Conservation (phyloP, 2,797 vertebrate genomes). For the Pipistrellus pygmaeus region DNA sequence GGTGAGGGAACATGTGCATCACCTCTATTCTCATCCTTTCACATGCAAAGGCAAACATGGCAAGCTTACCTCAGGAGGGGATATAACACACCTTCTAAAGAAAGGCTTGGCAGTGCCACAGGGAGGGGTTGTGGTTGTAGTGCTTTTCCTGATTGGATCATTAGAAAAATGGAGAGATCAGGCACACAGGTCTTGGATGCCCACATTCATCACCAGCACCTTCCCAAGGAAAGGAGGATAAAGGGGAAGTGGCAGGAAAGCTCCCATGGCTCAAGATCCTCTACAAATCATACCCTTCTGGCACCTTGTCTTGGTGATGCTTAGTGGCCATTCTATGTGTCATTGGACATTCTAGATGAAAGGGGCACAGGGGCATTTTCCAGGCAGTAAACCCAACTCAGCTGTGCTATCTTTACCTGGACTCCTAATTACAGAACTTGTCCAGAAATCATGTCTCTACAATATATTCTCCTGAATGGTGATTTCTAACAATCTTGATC, state of each 20-base stretch:
- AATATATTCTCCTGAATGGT: background rate
- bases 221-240: background rate
- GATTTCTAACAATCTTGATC: background rate
- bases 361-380: background rate
- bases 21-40: constrained; percentile 65
- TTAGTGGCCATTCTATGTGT: background rate
- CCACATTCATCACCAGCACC: background rate
- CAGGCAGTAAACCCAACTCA: background rate
- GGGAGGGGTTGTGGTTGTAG: constrained; percentile 20
- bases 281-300: background rate
- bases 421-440: background rate
- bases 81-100: constrained; percentile 65
- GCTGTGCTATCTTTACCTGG: background rate
- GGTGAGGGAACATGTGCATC: constrained; percentile 45
- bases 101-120: constrained; percentile 42
- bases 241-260: background rate
- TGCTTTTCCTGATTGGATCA: constrained; percentile 58
- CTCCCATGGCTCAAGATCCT: background rate
- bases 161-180: background rate
- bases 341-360: background rate
- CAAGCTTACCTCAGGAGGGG: constrained; percentile 66
- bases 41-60: constrained; percentile 78
- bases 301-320: background rate
- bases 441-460: background rate
- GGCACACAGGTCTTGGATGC: background rate